Evolutionary conservation across 1,140 invertebrate species (phyloP).

Genomic region (Drosophila erecta): DNA sequence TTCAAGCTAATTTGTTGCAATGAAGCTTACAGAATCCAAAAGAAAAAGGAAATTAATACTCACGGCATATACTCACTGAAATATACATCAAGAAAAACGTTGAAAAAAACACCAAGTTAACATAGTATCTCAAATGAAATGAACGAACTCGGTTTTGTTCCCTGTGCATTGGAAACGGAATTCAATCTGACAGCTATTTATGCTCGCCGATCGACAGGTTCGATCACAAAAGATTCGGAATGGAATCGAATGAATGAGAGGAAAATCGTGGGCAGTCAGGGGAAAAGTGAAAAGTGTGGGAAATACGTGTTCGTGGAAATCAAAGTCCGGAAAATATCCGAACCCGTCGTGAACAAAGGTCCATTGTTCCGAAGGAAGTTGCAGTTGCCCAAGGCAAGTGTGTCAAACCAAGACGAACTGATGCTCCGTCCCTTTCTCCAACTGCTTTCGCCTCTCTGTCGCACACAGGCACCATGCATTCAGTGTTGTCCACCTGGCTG

Average conservation of each 20-base stretch:
- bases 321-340: constrained; percentile 62
- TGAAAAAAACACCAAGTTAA: neutral
- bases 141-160: neutral
- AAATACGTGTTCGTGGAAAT: constrained; percentile 68
- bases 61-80: too few relatives aligned
- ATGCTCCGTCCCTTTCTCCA: constrained; percentile 3
- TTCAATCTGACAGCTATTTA: constrained; percentile 74
- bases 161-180: constrained; percentile 41
- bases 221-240: constrained; percentile 30
- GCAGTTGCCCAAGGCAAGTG: constrained; percentile 42
- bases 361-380: constrained; percentile 69
- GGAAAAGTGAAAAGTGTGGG: constrained; percentile 70
- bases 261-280: constrained; percentile 32
- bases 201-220: constrained; percentile 59
- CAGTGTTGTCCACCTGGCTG: constrained; percentile 2
- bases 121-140: neutral
- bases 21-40: constrained; percentile 58
- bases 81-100: neutral
- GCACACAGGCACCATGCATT: constrained; percentile 9
- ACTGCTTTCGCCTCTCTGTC: neutral
- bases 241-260: constrained; percentile 27
- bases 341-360: constrained; percentile 47
- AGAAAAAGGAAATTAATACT: neutral
- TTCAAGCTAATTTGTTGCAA: constrained; percentile 75
- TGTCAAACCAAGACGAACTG: constrained; percentile 31